Conservation (phyloP, 2,888 invertebrate genomes). For the Drosophila setosimentum region DNA sequence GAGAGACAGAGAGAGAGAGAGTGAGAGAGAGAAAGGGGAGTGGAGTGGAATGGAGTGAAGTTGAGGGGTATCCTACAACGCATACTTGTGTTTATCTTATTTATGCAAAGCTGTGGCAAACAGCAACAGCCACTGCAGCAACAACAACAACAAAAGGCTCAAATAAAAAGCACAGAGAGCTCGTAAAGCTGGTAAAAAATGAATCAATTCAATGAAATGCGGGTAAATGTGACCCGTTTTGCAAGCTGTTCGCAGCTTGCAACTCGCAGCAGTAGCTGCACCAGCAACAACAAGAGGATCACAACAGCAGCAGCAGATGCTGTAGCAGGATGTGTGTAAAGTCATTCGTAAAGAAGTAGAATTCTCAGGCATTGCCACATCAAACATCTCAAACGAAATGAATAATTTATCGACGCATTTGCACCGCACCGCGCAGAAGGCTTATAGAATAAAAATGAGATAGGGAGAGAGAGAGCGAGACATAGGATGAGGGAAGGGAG, state of each 20-base stretch:
- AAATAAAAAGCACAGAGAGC: slow-evolving; percentile 23
- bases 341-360: slow-evolving; percentile 54
- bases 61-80: slow-evolving; percentile 14
- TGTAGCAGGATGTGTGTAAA: slow-evolving; percentile 31
- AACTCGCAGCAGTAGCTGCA: neutral
- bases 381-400: slow-evolving; percentile 81
- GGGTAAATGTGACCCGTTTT: slow-evolving; percentile 49
- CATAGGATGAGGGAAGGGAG: neutral
- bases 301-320: slow-evolving; percentile 5
- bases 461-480: neutral
- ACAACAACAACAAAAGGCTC: slow-evolving; percentile 21
- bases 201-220: slow-evolving; percentile 79
- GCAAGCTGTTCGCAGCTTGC: slow-evolving; percentile 23
- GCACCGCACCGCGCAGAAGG: slow-evolving; percentile 17
- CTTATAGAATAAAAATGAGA: neutral
- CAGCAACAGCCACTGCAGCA: slow-evolving; percentile 33
- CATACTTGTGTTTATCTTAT: slow-evolving; percentile 78
- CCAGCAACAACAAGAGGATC: slow-evolving; percentile 8
- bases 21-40: neutral
- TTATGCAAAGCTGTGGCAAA: slow-evolving; percentile 79
- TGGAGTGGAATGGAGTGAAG: neutral
- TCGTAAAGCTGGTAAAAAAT: slow-evolving; percentile 68
- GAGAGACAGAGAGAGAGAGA: neutral
- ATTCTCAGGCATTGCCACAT: slow-evolving; percentile 60
- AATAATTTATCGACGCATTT: slow-evolving; percentile 82